phyloP scores from a whole-genome alignment of 2,888 invertebrate genomes.

The Pollenia griseotomentosa region DNA sequence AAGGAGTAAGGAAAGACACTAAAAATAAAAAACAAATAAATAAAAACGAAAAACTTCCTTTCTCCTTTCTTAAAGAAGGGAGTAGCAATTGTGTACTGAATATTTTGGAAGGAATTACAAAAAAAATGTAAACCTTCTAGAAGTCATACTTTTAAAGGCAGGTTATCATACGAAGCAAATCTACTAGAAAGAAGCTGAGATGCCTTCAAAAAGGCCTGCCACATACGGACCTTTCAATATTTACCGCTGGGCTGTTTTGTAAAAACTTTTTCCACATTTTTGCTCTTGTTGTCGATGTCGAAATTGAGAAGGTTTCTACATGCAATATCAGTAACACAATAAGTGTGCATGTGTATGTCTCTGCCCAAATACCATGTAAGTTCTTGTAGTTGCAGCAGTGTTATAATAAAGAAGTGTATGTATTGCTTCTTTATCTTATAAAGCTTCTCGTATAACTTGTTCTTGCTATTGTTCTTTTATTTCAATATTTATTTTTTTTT shows the following conservation, averaged over 20 bases:
- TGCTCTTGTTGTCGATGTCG: neutral
- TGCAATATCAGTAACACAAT: conserved; percentile 1
- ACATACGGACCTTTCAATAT: no score
- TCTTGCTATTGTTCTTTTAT: neutral
- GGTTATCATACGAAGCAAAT: no score
- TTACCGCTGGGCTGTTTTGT: neutral
- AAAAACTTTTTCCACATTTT: neutral
- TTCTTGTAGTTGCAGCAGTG: neutral
- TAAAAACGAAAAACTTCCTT: no score
- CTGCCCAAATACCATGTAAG: neutral
- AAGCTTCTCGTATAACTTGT: conserved; percentile 52
- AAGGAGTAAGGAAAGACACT: no score
- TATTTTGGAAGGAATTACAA: no score
- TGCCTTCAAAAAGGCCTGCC: no score
- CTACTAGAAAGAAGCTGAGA: no score
- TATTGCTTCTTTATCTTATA: conserved; percentile 56
- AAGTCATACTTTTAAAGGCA: no score
- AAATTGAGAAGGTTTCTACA: conserved; percentile 14
- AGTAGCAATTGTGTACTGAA: no score
- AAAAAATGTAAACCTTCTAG: no score
- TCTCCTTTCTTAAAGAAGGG: no score
- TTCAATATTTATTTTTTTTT: conserved; percentile 14
- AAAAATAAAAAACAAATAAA: no score
- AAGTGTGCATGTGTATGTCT: neutral
- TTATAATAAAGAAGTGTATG: conserved; percentile 1